phyloP scores from a whole-genome alignment of 2,888 invertebrate species.

The Rhaphigaster nebulosa region DNA sequence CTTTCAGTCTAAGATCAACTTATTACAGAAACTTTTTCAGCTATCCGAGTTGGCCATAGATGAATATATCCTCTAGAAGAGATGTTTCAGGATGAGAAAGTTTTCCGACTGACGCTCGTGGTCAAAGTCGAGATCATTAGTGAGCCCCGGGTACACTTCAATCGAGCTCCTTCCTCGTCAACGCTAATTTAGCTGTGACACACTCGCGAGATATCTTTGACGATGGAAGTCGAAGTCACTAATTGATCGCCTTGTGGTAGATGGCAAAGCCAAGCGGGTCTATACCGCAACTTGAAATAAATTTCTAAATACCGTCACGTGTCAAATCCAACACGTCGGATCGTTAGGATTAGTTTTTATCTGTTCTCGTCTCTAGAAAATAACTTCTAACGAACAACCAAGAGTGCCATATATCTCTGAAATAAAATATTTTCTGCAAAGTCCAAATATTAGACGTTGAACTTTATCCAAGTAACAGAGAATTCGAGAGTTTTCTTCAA shows the following conservation, averaged over 20 bases:
- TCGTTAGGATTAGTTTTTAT: not conserved
- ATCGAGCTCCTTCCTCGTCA: not conserved
- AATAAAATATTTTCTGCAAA: not conserved
- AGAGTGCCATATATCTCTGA: not conserved
- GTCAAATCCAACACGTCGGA: not conserved
- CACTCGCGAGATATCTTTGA: not conserved
- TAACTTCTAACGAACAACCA: not conserved
- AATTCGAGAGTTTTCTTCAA: no score
- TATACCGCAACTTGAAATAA: not conserved
- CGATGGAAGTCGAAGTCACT: not conserved
- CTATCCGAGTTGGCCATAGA: not conserved
- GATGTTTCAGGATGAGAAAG: not conserved
- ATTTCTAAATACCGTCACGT: not conserved
- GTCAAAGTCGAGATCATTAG: not conserved
- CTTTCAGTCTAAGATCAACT: no score
- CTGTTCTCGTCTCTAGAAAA: not conserved
- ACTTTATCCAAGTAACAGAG: not conserved
- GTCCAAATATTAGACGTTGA: not conserved
- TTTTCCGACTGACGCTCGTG: not conserved
- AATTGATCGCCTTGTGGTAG: not conserved
- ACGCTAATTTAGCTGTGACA: not conserved
- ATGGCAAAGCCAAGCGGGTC: not conserved
- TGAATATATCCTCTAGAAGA: not conserved
- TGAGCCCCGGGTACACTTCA: not conserved
- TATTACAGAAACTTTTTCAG: not conserved